phyloP scores from a whole-genome alignment of 2,113 vertebrate species.

The Ranitomeya imitator region DNA sequence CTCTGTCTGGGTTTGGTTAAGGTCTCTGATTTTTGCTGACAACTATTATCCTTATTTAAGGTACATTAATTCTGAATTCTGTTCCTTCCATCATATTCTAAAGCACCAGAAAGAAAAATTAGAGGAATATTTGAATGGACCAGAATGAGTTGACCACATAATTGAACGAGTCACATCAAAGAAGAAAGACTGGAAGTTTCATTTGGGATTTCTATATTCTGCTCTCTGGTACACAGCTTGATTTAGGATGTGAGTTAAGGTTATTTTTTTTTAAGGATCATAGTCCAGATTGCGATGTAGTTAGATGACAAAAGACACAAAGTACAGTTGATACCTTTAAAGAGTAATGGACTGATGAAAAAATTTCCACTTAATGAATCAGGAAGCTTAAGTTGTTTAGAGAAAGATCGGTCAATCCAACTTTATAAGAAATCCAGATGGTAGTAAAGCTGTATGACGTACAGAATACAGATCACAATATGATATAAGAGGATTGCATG shows the following conservation, averaged over 20 bases:
- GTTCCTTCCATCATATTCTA: slow-evolving; percentile 31
- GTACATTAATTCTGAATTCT: slow-evolving; percentile 46
- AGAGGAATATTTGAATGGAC: not conserved
- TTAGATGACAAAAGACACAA: slow-evolving; percentile 43
- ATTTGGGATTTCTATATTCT: slow-evolving; percentile 3
- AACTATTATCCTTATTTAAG: slow-evolving; percentile 42
- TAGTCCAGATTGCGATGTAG: slow-evolving; percentile 39
- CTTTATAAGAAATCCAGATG: slow-evolving; percentile 51
- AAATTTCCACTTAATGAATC: slow-evolving; percentile 55
- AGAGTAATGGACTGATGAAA: slow-evolving; percentile 56
- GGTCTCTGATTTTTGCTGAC: slow-evolving; percentile 44
- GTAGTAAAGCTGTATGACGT: slow-evolving; percentile 19
- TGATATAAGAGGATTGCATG: slow-evolving; percentile 5
- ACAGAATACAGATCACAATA: slow-evolving; percentile 30
- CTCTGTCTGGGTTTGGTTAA: slow-evolving; percentile 48
- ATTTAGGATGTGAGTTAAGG: slow-evolving; percentile 27
- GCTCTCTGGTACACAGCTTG: not conserved
- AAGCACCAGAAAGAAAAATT: slow-evolving; percentile 23
- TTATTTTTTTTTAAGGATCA: not conserved
- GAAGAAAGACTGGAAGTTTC: not conserved
- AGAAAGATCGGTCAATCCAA: slow-evolving; percentile 48
- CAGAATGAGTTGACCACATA: not conserved
- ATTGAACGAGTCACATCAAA: slow-evolving; percentile 16
- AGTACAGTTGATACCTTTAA: slow-evolving; percentile 43
- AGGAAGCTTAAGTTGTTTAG: slow-evolving; percentile 52